Base-by-base conservation (phyloP, 1,140 invertebrate species). In the Tetramorium parvispinum region DNA sequence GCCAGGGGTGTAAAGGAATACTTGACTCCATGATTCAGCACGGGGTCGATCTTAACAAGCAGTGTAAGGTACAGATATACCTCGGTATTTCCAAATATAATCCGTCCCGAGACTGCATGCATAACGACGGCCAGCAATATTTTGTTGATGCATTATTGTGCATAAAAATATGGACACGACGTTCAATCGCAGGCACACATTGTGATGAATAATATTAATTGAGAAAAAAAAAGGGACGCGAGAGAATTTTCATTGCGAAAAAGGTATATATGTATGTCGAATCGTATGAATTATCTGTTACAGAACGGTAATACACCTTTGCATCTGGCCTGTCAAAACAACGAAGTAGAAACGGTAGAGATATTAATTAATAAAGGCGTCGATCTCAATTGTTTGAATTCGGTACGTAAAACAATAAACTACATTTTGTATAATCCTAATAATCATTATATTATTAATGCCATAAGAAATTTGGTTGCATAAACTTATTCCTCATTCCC, bases 291-390 rank as follows among this genome's bases (percentile, higher is more conserved):
- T 68, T 73, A 63, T 87, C 27, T 49, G 2, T 96, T 95, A 51
- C 93, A 98, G 97, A 96, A 96, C 91, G 97, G 97, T 1, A 97
- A 97, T 86, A 97, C 97, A 21, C 96, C 97, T 1, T 94, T 98
- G n/a, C 97, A 98, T 93, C 94, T 97, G 59, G 97, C 97, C 27
- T 97, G 97, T 70, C 96, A 97, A 78, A 96, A 96, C 1, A 97
- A 98, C 92, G 96, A 97, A 85, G 94, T 96, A 3, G 96, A 97
- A 73, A 97, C 97, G 24, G 97, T 97, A 4, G 96, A 97, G 93
- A 95, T 97, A 85, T 95, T 98, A 46, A 96, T 98, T 66, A 95
- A 96, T 10, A 96, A 96, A 88, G 97, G 97, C 3, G 97, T 97
- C 6, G 96, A 98, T 92, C 94, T 98, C 5, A 97, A 98, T 87